Base-by-base conservation (phyloP, 2,113 vertebrate genomes). In the Oryzias celebensis region DNA sequence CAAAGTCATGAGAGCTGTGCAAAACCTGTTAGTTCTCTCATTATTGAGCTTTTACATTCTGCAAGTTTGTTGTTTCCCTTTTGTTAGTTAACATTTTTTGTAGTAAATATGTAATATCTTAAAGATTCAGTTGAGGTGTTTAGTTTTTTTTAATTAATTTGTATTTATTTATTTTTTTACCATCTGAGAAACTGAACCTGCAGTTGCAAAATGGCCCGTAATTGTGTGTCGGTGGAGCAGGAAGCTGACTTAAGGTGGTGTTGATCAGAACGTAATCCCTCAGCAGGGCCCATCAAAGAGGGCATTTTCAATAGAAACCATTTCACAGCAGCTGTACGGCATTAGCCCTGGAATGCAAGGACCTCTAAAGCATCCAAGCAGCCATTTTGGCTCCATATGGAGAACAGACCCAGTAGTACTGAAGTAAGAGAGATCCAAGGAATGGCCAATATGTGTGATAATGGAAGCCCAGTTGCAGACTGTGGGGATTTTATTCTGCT, bases 231-330 rank as follows among this genome's bases (percentile, higher is more conserved):
- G 86, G 71, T 79, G 75, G 67, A 78, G 80, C 79, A 86, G 84
- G 85, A 90, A 87, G 80, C 70, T 75, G 74, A 84, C 76, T 71
- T 68, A 88, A 84, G 84, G 87, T 89, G 87, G 78, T 88, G 88
- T 89, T 89, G 88, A 91, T 91, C 90, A 91, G 80, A 87, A 76
- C 68, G 58, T 89, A 89, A 91, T 90, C 87, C 84, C 67, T 73
- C 77, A 31, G 81, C 78, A 84, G 85, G 84, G 50, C 75, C 82
- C 87, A 89, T 92, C 91, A 93, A 91, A 90, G 88, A 82, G 65
- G 67, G 80, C 68, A 23, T 78, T 85, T 89, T 91, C 87, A 86
- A 85, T 88, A 89, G 78, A 84, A 77, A 83, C 87, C 81, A 75
- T 82, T 71, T 64, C 54, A 51, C 65, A 15, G 76, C 91, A 93